Percentiles rank a stretch among this genome's conserved stretches.
Evolutionary conservation across 2,113 vertebrate species (phyloP).

Genomic region (Cebidichthys violaceus): DNA sequence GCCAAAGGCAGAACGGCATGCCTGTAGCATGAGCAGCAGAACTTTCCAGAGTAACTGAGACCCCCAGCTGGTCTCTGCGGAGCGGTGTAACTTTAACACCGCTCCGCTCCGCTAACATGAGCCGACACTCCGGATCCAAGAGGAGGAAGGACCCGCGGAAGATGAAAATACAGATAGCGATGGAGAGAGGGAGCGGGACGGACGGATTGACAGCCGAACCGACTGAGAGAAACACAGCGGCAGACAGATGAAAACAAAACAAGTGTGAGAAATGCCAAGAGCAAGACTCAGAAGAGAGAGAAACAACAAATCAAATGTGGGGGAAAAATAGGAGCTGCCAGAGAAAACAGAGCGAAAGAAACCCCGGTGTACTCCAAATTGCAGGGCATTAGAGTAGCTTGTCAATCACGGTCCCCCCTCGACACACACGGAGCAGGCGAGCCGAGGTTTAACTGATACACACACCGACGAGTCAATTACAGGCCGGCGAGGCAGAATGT

Average conservation of each 20-base stretch:
- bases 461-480: conserved; percentile 79
- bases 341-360: conserved; percentile 37
- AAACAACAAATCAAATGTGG: conserved; percentile 4
- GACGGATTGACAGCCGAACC: conserved; percentile 44
- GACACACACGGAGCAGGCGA: conserved; percentile 75
- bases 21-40: conserved; percentile 70
- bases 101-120: conserved; percentile 34
- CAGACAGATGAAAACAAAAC: conserved; percentile 61
- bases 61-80: conserved; percentile 60
- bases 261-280: conserved; percentile 48
- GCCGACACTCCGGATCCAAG: conserved; percentile 35
- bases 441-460: conserved; percentile 63
- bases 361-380: conserved; percentile 24
- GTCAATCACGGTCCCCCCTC: conserved; percentile 72
- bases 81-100: conserved; percentile 36
- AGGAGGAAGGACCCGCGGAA: conserved; percentile 29
- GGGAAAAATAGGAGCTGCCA: conserved; percentile 30
- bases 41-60: conserved; percentile 75
- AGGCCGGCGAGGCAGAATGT: conserved; percentile 72
- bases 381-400: conserved; percentile 60
- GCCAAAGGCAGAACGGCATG: conserved; percentile 66
- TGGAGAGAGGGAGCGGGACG: conserved; percentile 8
- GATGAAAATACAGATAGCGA: conserved; percentile 47
- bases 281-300: no score
- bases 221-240: conserved; percentile 8